Percentiles rank a stretch among this genome's conserved stretches.
Evolutionary conservation across 2,888 invertebrate genomes (phyloP).

Genomic region (Gymnosoma rotundatum): DNA sequence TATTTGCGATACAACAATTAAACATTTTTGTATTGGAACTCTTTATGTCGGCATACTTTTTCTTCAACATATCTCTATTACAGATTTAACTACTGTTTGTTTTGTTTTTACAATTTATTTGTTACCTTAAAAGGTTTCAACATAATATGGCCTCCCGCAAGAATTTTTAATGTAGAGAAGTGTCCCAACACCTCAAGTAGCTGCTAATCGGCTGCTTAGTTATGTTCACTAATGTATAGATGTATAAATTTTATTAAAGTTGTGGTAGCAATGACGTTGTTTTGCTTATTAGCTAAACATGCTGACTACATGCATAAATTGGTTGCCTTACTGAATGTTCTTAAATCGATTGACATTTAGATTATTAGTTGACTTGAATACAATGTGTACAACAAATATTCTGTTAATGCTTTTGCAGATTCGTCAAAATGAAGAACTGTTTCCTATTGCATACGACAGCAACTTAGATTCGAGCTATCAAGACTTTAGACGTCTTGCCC

Average conservation of each 20-base stretch:
- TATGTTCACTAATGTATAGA: not conserved
- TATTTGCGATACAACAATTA: not conserved
- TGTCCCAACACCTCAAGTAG: slow-evolving; percentile 16
- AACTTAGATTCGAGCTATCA: slow-evolving; percentile 87
- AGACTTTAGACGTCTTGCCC: slow-evolving; percentile 84
- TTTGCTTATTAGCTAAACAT: slow-evolving; percentile 42
- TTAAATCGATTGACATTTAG: slow-evolving; percentile 63
- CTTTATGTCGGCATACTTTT: not conserved
- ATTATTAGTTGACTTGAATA: slow-evolving; percentile 62
- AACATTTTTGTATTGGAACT: slow-evolving; percentile 7
- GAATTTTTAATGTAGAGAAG: slow-evolving; percentile 34
- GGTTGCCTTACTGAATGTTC: slow-evolving; percentile 50
- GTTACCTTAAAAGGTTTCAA: slow-evolving; percentile 12
- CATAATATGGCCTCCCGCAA: slow-evolving; percentile 48
- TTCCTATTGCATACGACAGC: slow-evolving; percentile 85
- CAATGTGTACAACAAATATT: slow-evolving; percentile 55
- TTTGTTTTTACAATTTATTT: slow-evolving; percentile 9
- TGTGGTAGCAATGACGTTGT: slow-evolving; percentile 29
- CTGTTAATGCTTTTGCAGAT: slow-evolving; percentile 75
- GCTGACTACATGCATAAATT: not conserved
- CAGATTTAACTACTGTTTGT: slow-evolving; percentile 13
- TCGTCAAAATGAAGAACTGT: slow-evolving; percentile 84
- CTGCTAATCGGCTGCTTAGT: not conserved
- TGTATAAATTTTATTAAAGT: not conserved
- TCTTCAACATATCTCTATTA: not conserved